Percentiles rank a stretch among this genome's conserved stretches.
phyloP scores from a whole-genome alignment of 2,888 invertebrate species.

The Clepsis dumicolana region DNA sequence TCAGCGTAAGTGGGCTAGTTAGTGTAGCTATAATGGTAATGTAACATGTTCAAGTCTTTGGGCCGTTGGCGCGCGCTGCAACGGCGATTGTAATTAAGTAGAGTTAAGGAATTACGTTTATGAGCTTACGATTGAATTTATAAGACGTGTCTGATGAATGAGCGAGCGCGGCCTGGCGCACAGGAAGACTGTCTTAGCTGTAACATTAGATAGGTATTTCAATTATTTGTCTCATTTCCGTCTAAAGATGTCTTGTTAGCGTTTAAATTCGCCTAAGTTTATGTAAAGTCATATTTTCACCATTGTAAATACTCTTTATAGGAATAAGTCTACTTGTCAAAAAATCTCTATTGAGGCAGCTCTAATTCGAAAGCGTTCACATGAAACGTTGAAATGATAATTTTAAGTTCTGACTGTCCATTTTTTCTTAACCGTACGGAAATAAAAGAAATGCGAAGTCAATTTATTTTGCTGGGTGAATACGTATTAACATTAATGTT shows the following conservation, averaged over 20 bases:
- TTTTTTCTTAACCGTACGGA: not conserved
- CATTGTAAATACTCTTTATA: constrained; percentile 32
- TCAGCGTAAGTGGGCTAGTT: constrained; percentile 39
- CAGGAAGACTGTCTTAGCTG: constrained; percentile 40
- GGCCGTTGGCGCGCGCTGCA: not conserved
- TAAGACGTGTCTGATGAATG: constrained; percentile 33
- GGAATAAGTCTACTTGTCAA: constrained; percentile 35
- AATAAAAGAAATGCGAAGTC: not conserved
- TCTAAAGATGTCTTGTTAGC: constrained; percentile 36
- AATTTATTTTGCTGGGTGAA: not conserved
- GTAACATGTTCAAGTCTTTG: constrained; percentile 12
- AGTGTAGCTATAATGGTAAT: constrained; percentile 18
- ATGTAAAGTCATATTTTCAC: constrained; percentile 41
- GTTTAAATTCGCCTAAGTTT: constrained; percentile 21
- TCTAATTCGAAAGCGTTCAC: constrained; percentile 14
- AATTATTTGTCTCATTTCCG: constrained; percentile 41
- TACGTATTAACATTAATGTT: constrained; percentile 5
- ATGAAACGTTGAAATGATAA: constrained; percentile 1
- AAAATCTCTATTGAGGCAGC: constrained; percentile 41
- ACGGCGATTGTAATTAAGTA: constrained; percentile 18
- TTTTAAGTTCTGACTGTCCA: constrained; percentile 4
- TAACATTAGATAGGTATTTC: constrained; percentile 38
- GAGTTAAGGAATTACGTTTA: constrained; percentile 36
- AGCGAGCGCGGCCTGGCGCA: constrained; percentile 20
- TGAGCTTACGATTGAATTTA: constrained; percentile 43